A percentile compares a stretch with the other conserved stretches of the same genome.
phyloP scores from a whole-genome alignment of 2,797 vertebrate genomes.

The Brachyrhaphis roseni region DNA sequence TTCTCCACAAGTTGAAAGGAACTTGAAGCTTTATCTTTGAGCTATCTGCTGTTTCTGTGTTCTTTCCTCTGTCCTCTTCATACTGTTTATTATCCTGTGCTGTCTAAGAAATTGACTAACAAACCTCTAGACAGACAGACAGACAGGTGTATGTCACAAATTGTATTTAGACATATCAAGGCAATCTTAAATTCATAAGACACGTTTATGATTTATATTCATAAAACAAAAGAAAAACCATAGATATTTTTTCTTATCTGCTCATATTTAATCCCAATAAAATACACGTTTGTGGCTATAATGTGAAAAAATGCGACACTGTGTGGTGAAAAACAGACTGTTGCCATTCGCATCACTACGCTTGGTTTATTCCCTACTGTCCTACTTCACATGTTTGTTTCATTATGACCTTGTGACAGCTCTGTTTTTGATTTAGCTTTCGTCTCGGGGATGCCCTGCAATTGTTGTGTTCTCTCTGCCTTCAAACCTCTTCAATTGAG shows the following conservation, averaged over 20 bases:
- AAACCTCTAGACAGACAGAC: no score
- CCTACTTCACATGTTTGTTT: conserved; percentile 46
- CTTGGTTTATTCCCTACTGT: conserved; percentile 7
- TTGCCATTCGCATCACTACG: conserved; percentile 12
- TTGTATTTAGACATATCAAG: not conserved
- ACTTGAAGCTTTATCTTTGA: not conserved
- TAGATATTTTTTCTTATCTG: not conserved
- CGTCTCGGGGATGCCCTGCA: conserved; percentile 42
- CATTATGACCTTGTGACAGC: conserved; percentile 47
- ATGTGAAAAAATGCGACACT: not conserved
- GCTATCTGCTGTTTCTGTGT: not conserved
- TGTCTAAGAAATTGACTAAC: not conserved
- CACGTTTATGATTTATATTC: not conserved
- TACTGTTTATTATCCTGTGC: not conserved
- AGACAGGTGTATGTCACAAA: not conserved
- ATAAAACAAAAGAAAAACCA: not conserved
- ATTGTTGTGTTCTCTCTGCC: conserved; percentile 42
- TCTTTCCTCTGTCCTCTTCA: not conserved
- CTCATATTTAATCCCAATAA: not conserved
- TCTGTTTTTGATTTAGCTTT: conserved; percentile 42
- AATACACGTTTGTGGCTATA: not conserved
- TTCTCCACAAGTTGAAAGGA: no score
- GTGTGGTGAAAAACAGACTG: conserved; percentile 21
- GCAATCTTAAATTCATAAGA: not conserved
- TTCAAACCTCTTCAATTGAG: conserved; percentile 40